phyloP scores from a whole-genome alignment of 2,888 invertebrate species.

The Gasteruption jaculator region DNA sequence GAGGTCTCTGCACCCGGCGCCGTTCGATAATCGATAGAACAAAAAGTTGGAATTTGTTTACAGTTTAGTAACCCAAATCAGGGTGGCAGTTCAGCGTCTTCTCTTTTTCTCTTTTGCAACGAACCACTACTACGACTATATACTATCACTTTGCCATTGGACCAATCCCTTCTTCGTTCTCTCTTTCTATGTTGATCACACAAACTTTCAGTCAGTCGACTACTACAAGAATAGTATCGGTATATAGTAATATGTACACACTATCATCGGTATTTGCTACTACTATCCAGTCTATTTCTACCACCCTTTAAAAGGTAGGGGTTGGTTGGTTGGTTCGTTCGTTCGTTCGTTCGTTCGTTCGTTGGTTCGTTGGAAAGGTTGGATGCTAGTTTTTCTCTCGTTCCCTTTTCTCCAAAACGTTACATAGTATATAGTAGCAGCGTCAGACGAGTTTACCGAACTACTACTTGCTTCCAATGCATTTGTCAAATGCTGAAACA shows the following conservation, averaged over 20 bases:
- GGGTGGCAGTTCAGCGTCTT: constrained; percentile 27
- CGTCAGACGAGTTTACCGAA: constrained; percentile 38
- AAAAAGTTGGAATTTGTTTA: constrained; percentile 48
- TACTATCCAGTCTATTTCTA: no score
- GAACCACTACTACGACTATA: constrained; percentile 2
- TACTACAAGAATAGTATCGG: no score
- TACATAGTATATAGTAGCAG: no score
- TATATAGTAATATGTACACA: no score
- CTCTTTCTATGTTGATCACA: constrained; percentile 15
- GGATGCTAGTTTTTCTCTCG: constrained; percentile 27
- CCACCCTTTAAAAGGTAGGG: no score
- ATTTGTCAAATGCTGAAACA: constrained; percentile 48
- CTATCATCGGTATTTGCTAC: no score
- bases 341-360: no score
- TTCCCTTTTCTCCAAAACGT: constrained; percentile 23
- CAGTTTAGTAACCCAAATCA: constrained; percentile 49
- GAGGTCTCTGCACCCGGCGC: constrained; percentile 42
- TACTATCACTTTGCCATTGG: constrained; percentile 8
- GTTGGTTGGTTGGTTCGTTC: no score
- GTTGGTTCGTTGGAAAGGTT: no score
- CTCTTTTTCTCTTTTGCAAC: constrained; percentile 10
- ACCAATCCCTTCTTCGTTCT: constrained; percentile 6
- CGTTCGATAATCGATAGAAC: constrained; percentile 47
- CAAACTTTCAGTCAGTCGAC: constrained; percentile 18
- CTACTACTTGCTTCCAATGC: constrained; percentile 36